These are phyloP conservation scores for Remorina albescens DNA, from an alignment of 2,797 vertebrate genomes.

Conservation along the genomic window DNA sequence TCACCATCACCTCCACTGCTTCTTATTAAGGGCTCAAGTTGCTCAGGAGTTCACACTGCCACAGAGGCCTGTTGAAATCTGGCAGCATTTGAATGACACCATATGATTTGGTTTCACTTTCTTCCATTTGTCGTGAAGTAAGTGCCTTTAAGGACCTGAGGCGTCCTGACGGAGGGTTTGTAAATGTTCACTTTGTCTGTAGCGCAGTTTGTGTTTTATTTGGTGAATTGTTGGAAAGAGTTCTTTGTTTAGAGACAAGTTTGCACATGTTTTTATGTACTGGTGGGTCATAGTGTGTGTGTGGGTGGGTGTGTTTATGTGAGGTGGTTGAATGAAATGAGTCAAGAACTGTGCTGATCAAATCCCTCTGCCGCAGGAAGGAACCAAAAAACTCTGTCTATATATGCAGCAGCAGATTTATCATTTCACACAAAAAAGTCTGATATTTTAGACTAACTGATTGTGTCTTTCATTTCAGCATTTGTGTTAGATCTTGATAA, in stretches of 20 bases:
- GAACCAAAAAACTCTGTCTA: conserved; percentile 23
- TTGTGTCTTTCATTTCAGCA: neutral
- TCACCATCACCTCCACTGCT: conserved; percentile 14
- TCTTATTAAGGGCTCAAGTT: conserved; percentile 14
- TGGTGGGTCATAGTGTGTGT: conserved; percentile 34
- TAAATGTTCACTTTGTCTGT: conserved; percentile 39
- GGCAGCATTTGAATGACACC: conserved; percentile 32
- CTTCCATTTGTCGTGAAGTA: conserved; percentile 21
- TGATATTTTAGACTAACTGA: conserved; percentile 3
- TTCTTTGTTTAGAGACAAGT: conserved; percentile 54
- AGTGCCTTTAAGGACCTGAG: conserved; percentile 64
- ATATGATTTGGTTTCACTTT: conserved; percentile 19
- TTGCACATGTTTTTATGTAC: conserved; percentile 72
- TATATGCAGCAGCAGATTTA: conserved; percentile 46
- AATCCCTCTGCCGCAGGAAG: conserved; percentile 28
- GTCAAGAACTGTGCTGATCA: conserved; percentile 49
- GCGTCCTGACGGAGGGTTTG: conserved; percentile 36
- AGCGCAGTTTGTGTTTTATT: conserved; percentile 28
- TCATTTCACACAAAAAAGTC: conserved; percentile 13
- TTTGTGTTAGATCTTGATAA: conserved; percentile 3
- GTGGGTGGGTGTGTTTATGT: conserved; percentile 38
- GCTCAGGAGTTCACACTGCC: conserved; percentile 53
- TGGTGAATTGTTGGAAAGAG: conserved; percentile 39
- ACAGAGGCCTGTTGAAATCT: conserved; percentile 35
- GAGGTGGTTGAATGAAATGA: conserved; percentile 37